A percentile compares a stretch with the other conserved stretches of the same genome.
Evolutionary conservation across 1,140 invertebrate genomes (phyloP).

Genomic region (Apis mellifera): DNA sequence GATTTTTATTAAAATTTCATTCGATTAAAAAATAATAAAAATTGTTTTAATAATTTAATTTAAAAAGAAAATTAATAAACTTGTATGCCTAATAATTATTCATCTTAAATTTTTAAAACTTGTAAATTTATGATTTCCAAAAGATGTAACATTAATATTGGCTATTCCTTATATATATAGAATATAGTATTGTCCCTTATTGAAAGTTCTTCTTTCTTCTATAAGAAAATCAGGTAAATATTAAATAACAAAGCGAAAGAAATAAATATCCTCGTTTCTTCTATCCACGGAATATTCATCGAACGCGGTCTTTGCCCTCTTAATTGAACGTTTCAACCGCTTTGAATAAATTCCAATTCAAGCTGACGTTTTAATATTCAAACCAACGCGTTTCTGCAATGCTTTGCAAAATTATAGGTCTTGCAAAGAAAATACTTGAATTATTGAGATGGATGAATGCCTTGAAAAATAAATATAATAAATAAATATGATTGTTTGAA

Average conservation of each 20-base stretch:
- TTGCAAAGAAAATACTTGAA: background rate
- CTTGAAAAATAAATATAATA: background rate
- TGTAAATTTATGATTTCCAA: background rate
- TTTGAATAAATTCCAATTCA: conserved; percentile 1
- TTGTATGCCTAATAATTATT: background rate
- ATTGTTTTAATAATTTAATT: background rate
- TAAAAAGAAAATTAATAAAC: background rate
- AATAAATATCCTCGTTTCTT: background rate
- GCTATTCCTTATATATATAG: background rate
- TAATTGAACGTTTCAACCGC: background rate
- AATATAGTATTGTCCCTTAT: background rate
- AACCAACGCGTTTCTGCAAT: background rate
- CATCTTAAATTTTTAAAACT: background rate
- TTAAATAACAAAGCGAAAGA: background rate
- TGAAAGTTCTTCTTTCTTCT: background rate
- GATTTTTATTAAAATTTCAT: no score
- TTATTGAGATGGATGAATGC: background rate
- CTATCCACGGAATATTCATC: background rate
- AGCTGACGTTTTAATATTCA: background rate
- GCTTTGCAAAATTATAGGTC: background rate
- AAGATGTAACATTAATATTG: background rate
- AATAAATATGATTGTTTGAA: background rate
- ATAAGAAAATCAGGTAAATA: no score
- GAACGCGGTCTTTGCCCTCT: background rate
- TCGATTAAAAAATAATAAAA: no score